Conservation (phyloP, 2,888 invertebrate genomes). For the Oscheius sp. region DNA sequence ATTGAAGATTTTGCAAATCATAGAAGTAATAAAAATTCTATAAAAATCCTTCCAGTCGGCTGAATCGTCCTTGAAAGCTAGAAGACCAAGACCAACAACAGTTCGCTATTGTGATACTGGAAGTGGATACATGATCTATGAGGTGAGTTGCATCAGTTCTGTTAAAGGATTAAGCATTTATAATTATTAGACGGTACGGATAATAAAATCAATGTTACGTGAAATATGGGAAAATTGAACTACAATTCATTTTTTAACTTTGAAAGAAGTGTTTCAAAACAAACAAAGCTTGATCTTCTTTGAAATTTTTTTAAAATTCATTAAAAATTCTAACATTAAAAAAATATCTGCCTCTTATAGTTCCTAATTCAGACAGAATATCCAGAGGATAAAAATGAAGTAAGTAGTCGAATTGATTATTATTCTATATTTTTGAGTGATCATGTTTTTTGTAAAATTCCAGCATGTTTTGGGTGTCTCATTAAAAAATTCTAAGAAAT, state of each 20-base stretch:
- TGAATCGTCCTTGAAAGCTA: constrained; percentile 19
- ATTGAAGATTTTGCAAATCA: background rate
- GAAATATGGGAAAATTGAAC: too few species aligned
- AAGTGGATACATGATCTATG: constrained; percentile 56
- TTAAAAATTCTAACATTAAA: too few species aligned
- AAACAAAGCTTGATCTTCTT: too few species aligned
- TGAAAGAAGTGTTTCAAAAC: too few species aligned
- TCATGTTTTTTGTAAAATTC: background rate
- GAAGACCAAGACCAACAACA: constrained; percentile 49
- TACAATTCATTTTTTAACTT: too few species aligned
- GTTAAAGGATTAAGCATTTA: background rate
- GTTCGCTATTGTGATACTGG: constrained; percentile 57
- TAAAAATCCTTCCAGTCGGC: background rate
- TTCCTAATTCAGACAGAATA: background rate
- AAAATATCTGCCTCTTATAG: too few species aligned
- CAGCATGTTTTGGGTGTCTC: too few species aligned
- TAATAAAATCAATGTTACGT: too few species aligned
- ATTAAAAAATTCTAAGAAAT: too few species aligned
- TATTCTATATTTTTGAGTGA: background rate
- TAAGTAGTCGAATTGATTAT: background rate
- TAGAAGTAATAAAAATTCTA: background rate
- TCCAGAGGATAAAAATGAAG: background rate
- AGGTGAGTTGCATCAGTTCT: constrained; percentile 29
- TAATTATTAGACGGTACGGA: background rate
- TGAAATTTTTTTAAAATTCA: too few species aligned